Evolutionary conservation across 2,888 invertebrate species (phyloP).

Genomic region (Andrena bicolor): DNA sequence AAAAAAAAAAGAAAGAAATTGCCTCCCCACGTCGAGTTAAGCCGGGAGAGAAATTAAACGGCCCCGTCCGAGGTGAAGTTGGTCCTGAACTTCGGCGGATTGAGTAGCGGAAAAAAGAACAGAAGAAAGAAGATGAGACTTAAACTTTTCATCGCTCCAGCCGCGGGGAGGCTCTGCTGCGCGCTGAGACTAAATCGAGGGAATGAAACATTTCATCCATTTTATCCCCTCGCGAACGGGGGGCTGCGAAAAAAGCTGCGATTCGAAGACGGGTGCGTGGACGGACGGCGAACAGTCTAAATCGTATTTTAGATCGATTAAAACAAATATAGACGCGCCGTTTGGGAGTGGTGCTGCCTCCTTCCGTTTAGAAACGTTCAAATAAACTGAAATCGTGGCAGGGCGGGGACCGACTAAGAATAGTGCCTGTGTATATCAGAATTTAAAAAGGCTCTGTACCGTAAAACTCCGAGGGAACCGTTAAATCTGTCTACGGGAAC

Average conservation of each 20-base stretch:
- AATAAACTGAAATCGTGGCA: constrained; percentile 48
- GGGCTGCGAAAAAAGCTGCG: not conserved
- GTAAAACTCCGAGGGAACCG: constrained; percentile 10
- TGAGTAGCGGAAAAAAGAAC: not conserved
- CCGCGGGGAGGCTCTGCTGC: not conserved
- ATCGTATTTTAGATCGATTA: constrained; percentile 51
- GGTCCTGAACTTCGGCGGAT: not conserved
- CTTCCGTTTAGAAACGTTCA: constrained; percentile 52
- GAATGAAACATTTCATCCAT: constrained; percentile 10
- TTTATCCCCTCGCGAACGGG: not conserved
- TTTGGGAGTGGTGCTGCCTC: constrained; percentile 44
- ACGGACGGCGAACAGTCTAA: constrained; percentile 37
- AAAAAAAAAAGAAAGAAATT: not conserved
- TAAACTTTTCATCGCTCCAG: not conserved
- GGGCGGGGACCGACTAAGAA: constrained; percentile 36
- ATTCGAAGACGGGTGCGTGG: constrained; percentile 14
- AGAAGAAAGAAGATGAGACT: not conserved
- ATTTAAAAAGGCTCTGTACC: constrained; percentile 43
- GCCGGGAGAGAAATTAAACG: constrained; percentile 13
- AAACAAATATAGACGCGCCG: constrained; percentile 50
- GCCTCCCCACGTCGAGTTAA: not conserved
- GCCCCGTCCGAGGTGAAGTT: not conserved
- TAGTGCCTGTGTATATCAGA: constrained; percentile 41
- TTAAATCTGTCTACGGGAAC: constrained; percentile 25
- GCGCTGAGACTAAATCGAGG: constrained; percentile 5